Evolutionary conservation across 2,113 vertebrate species (phyloP).

Genomic region (Brienomyrus longianalis): DNA sequence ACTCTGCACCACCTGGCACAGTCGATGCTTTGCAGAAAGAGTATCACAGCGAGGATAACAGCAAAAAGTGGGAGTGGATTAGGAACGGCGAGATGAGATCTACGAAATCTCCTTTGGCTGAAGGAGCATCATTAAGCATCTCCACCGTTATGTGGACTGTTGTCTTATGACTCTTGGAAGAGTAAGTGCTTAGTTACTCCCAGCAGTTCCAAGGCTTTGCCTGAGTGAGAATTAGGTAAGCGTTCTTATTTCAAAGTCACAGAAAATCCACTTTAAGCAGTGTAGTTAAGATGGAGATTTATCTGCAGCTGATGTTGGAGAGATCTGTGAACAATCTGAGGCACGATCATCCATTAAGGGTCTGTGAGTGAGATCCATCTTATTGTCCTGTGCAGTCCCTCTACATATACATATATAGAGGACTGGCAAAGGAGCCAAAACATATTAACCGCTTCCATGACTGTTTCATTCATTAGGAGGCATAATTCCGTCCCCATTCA

Average conservation of each 20-base stretch:
- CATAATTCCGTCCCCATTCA: background rate
- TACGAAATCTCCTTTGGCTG: background rate
- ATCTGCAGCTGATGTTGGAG: background rate
- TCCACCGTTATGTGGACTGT: background rate
- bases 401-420: background rate
- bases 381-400: background rate
- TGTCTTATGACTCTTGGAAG: background rate
- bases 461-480: background rate
- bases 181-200: background rate
- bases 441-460: background rate
- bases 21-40: background rate
- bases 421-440: background rate
- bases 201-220: background rate
- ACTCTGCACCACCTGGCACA: slow-evolving; percentile 8
- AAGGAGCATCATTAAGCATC: background rate
- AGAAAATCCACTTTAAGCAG: background rate
- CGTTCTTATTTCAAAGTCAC: background rate
- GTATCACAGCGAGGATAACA: background rate
- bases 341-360: background rate
- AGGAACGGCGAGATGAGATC: background rate
- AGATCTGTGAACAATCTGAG: background rate
- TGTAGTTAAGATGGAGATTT: background rate
- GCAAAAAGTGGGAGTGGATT: background rate
- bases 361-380: background rate
- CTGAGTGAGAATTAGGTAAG: background rate